A percentile compares a stretch with the other conserved stretches of the same genome.
Conservation (phyloP, 2,888 invertebrate species). For the Ommatoiulus sabulosus region DNA sequence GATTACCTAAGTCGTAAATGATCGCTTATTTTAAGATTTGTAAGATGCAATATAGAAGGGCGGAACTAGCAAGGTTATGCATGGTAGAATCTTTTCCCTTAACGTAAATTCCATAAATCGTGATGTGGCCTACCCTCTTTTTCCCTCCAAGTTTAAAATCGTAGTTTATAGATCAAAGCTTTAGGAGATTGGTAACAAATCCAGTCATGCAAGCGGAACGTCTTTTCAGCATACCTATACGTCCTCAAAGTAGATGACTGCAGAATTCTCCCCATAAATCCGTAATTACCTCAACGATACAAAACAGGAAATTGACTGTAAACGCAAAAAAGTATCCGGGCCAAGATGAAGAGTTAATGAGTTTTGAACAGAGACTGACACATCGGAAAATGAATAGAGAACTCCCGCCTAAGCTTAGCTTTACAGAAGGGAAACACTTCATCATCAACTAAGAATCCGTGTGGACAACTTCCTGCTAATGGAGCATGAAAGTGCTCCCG, state of each 20-base stretch:
- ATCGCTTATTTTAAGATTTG: too few relatives aligned
- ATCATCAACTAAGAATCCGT: conserved; percentile 34
- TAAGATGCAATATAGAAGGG: too few relatives aligned
- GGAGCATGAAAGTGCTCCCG: conserved; percentile 12
- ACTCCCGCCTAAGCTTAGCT: background rate
- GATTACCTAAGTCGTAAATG: too few relatives aligned
- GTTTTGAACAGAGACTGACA: conserved; percentile 24
- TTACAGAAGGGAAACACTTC: conserved; percentile 12
- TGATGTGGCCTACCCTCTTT: too few relatives aligned
- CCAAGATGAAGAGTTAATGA: conserved; percentile 34
- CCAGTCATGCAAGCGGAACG: too few relatives aligned
- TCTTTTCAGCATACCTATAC: background rate
- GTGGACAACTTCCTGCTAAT: conserved; percentile 23
- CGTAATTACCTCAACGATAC: background rate
- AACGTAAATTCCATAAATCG: too few relatives aligned
- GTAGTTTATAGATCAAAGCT: background rate
- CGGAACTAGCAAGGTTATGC: too few relatives aligned
- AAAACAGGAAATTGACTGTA: conserved; percentile 27
- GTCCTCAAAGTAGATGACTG: background rate
- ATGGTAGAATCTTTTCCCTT: too few relatives aligned
- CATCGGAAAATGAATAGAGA: background rate
- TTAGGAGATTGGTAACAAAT: background rate
- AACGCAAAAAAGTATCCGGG: conserved; percentile 23
- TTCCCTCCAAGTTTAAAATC: background rate
- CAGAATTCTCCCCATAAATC: background rate